Percentiles rank a stretch among this genome's conserved stretches.
Conservation (phyloP, 2,113 vertebrate genomes). For the Calypte anna region DNA sequence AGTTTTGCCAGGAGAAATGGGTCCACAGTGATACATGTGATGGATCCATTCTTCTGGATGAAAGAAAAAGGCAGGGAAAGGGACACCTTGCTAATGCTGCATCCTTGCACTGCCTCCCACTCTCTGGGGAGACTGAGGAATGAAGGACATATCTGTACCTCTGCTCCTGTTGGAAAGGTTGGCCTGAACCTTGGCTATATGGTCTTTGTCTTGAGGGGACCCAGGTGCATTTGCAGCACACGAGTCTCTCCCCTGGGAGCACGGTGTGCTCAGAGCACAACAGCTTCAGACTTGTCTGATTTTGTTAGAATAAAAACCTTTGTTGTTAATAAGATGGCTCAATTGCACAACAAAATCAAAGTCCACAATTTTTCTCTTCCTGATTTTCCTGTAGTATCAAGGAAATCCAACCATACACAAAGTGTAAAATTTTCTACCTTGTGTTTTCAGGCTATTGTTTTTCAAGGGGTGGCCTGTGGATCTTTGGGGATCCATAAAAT, state of each 20-base stretch:
- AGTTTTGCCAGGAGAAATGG: background rate
- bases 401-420: background rate
- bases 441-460: background rate
- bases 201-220: background rate
- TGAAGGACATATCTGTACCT: background rate
- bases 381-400: background rate
- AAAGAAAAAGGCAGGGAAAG: background rate
- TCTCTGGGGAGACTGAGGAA: background rate
- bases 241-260: fast-evolving
- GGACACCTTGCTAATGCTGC: background rate
- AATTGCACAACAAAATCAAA: background rate
- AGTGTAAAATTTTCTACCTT: background rate
- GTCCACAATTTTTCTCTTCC: background rate
- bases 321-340: background rate
- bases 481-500: constrained; percentile 9
- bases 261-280: fast-evolving
- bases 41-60: background rate
- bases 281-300: background rate
- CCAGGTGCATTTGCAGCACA: background rate
- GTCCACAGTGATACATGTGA: fast-evolving
- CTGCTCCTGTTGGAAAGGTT: background rate
- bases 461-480: background rate
- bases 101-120: background rate
- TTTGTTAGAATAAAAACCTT: background rate
- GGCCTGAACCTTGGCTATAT: background rate